Evolutionary conservation across 1,140 invertebrate species (phyloP).

Genomic region (Pinna nobilis): DNA sequence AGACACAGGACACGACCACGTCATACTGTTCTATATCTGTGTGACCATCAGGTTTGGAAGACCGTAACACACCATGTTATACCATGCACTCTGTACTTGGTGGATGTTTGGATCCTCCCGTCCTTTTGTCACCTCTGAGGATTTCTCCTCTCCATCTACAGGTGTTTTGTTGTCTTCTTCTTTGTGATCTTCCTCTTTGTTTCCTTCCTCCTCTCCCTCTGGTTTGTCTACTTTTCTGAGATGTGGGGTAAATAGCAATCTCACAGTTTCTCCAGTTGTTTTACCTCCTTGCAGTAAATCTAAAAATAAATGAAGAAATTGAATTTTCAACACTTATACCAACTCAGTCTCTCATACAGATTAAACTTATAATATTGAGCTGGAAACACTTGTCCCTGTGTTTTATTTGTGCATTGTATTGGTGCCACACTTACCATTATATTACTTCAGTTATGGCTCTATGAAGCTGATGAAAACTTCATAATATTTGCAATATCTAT

Average conservation of each 20-base stretch:
- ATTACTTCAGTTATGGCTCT: no score
- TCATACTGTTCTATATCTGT: conserved; percentile 43
- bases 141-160: conserved; percentile 14
- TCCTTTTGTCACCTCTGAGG: conserved; percentile 16
- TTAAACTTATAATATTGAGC: no score
- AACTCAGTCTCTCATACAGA: no score
- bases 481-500: no score
- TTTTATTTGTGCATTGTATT: no score
- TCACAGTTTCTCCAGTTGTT: conserved; percentile 65
- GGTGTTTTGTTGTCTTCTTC: conserved; percentile 14
- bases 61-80: conserved; percentile 73
- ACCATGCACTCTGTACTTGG: conserved; percentile 53
- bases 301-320: conserved; percentile 40
- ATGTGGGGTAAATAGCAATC: conserved; percentile 61
- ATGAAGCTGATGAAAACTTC: no score
- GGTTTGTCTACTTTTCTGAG: conserved; percentile 45
- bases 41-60: conserved; percentile 71
- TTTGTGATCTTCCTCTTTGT: no score
- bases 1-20: background rate
- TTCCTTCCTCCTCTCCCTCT: conserved; percentile 48
- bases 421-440: no score
- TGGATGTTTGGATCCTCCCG: conserved; percentile 38
- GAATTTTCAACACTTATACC: no score
- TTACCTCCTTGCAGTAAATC: conserved; percentile 70
- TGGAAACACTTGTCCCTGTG: background rate